These are phyloP conservation scores for Eustalomyia histrio DNA, from an alignment of 2,888 invertebrate species.

Conservation along the genomic window DNA sequence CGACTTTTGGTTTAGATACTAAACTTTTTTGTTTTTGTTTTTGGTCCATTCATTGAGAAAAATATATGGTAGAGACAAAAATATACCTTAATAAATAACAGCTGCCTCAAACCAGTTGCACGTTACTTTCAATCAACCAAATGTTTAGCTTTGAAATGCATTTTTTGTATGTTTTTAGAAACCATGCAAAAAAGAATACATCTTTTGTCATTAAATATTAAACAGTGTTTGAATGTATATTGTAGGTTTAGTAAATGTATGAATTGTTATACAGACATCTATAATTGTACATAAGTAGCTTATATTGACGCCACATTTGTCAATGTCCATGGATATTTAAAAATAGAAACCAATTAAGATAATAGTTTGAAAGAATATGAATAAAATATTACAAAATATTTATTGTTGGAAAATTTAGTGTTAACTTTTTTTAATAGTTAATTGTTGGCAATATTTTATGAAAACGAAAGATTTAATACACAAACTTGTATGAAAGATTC, in stretches of 20 bases:
- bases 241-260: constrained; percentile 8
- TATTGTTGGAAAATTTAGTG: background rate
- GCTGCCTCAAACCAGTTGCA: constrained; percentile 63
- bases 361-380: constrained; percentile 12
- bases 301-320: constrained; percentile 43
- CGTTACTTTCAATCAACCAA: constrained; percentile 58
- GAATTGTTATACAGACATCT: constrained; percentile 2
- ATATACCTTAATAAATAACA: constrained; percentile 40
- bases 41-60: constrained; percentile 55
- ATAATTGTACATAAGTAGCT: constrained; percentile 27
- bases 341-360: constrained; percentile 45
- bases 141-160: constrained; percentile 46
- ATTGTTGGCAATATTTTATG: background rate
- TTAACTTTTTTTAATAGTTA: background rate
- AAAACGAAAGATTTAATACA: background rate
- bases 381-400: background rate
- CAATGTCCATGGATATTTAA: constrained; percentile 36
- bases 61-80: constrained; percentile 22
- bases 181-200: constrained; percentile 17
- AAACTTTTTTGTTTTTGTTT: constrained; percentile 1
- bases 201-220: constrained; percentile 5
- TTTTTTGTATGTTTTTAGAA: constrained; percentile 2
- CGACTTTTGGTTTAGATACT: constrained; percentile 15
- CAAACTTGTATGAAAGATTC: background rate
- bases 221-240: background rate